Evolutionary conservation across 2,113 vertebrate species (phyloP).

Genomic region (Calidris pygmaea): DNA sequence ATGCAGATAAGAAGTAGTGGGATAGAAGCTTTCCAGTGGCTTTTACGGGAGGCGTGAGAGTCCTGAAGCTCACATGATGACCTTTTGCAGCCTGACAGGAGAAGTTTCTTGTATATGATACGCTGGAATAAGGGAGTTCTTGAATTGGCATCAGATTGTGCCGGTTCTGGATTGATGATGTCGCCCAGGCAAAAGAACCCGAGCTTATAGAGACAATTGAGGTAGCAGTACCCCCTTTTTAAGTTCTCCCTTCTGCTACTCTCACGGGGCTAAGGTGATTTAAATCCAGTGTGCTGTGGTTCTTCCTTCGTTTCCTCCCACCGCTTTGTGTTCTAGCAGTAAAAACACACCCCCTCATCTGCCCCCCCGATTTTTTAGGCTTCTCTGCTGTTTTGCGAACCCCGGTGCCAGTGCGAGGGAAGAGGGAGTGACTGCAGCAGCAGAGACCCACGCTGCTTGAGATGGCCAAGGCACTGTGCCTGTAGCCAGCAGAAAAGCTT

Average conservation of each 20-base stretch:
- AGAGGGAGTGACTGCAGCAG: neutral
- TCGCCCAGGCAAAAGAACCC: neutral
- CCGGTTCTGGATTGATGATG: neutral
- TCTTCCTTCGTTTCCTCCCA: neutral
- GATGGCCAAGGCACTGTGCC: neutral
- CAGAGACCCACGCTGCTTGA: neutral
- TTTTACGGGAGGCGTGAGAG: neutral
- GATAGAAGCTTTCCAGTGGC: neutral
- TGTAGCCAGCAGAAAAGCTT: neutral
- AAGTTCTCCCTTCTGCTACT: neutral
- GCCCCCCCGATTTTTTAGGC: neutral
- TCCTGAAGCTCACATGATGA: neutral
- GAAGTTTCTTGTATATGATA: neutral
- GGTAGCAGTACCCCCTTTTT: neutral
- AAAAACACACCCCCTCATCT: neutral
- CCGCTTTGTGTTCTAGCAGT: neutral
- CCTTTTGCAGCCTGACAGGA: neutral
- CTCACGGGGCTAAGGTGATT: neutral
- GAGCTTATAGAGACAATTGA: neutral
- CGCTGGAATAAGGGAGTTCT: neutral
- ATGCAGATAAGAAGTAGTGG: neutral
- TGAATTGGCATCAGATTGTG: neutral
- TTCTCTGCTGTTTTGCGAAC: neutral
- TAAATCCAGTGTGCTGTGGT: neutral
- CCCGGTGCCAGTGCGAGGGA: neutral